A percentile compares a stretch with the other conserved stretches of the same genome.
Evolutionary conservation across 2,888 invertebrate species (phyloP).

Genomic region (Empis livida): DNA sequence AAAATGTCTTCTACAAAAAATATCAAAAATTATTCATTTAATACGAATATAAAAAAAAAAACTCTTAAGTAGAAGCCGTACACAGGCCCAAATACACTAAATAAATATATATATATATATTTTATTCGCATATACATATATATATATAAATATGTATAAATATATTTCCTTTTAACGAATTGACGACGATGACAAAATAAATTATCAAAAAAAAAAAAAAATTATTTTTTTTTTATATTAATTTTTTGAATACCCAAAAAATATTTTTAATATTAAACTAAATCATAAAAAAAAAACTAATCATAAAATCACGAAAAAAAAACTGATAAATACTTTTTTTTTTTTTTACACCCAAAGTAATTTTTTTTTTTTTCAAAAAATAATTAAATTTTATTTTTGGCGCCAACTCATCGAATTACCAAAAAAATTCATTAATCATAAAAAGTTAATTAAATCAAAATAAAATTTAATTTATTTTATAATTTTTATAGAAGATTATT

Average conservation of each 20-base stretch:
- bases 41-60: background rate
- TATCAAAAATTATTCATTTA: too few species aligned
- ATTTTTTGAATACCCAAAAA: too few species aligned
- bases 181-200: background rate
- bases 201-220: background rate
- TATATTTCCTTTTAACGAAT: background rate
- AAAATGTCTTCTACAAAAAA: too few species aligned
- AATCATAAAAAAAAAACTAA: background rate
- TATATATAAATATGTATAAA: too few species aligned
- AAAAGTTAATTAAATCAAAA: constrained; percentile 8
- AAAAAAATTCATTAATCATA: constrained; percentile 5
- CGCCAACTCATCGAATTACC: constrained; percentile 10
- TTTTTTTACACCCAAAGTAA: too few species aligned
- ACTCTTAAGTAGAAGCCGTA: background rate
- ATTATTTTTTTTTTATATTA: too few species aligned
- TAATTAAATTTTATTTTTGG: constrained; percentile 6
- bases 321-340: too few species aligned
- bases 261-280: background rate
- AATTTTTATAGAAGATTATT: constrained; percentile 13
- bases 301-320: too few species aligned
- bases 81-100: too few species aligned
- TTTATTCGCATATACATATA: too few species aligned
- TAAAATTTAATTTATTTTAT: constrained; percentile 11
- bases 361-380: background rate
- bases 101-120: too few species aligned